Conservation (phyloP, 2,113 vertebrate genomes). For the Cyphomyrus plagiostoma region DNA sequence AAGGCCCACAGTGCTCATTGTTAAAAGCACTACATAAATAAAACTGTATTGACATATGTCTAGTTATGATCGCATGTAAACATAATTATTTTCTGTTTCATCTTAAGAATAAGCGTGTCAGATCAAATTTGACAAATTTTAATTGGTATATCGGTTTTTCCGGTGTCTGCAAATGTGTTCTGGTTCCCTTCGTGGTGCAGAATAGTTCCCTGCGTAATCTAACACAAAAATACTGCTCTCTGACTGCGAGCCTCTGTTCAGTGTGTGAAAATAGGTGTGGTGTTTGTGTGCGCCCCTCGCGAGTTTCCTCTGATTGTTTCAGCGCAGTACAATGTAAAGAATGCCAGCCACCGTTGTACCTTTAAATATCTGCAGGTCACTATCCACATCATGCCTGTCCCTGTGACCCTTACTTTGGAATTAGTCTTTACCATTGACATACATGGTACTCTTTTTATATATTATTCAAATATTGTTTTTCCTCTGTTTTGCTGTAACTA, state of each 20-base stretch:
- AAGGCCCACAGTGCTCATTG: not conserved
- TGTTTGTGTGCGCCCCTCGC: not conserved
- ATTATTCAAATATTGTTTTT: not conserved
- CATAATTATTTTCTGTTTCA: not conserved
- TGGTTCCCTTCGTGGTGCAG: not conserved
- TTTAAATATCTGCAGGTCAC: conserved; percentile 21
- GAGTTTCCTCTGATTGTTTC: conserved; percentile 15
- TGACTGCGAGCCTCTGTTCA: not conserved
- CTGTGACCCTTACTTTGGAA: not conserved
- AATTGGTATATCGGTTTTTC: not conserved
- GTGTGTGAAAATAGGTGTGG: not conserved
- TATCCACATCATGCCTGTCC: not conserved
- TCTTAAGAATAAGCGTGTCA: not conserved
- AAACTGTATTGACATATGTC: not conserved
- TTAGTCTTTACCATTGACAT: not conserved
- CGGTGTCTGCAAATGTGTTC: not conserved
- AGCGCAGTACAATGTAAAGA: conserved; percentile 20
- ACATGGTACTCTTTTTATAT: not conserved
- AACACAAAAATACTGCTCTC: not conserved
- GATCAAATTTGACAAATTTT: not conserved
- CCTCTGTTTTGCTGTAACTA: not conserved
- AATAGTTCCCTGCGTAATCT: not conserved
- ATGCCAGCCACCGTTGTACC: conserved; percentile 21
- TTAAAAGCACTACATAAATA: not conserved
- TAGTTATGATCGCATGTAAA: not conserved